Evolutionary conservation across 2,113 vertebrate genomes (phyloP).

Genomic region (Cynocephalus volans): DNA sequence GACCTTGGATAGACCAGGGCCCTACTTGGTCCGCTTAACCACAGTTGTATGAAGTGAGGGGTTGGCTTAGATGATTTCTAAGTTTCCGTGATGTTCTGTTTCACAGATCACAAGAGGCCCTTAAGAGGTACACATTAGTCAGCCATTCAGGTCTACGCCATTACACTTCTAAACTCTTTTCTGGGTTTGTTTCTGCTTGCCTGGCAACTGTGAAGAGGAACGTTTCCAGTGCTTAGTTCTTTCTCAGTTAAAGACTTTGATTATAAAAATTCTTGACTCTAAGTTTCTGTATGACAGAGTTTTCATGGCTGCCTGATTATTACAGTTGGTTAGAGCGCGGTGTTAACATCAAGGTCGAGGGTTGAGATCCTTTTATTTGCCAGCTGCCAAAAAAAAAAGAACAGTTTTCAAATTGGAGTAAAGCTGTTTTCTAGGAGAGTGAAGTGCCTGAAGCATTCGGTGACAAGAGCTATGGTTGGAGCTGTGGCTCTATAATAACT

Average conservation of each 20-base stretch:
- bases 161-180: not conserved
- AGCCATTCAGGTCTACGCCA: not conserved
- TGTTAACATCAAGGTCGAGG: too few species aligned
- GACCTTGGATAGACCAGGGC: not conserved
- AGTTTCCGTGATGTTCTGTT: not conserved
- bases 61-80: not conserved
- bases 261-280: constrained; percentile 57
- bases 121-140: not conserved
- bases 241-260: constrained; percentile 12
- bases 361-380: too few species aligned
- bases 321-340: too few species aligned
- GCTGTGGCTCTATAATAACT: not conserved
- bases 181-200: constrained; percentile 4
- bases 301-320: too few species aligned
- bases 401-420: constrained; percentile 50
- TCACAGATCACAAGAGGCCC: not conserved
- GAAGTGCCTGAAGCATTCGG: not conserved
- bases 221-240: constrained; percentile 11
- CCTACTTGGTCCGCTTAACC: not conserved
- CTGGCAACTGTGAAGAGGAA: constrained; percentile 3
- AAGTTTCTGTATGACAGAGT: not conserved
- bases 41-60: not conserved
- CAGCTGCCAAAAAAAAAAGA: not conserved
- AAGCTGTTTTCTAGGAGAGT: not conserved
- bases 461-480: not conserved